Evolutionary conservation across 1,140 invertebrate species (phyloP).

Genomic region (Bemisia tabaci): DNA sequence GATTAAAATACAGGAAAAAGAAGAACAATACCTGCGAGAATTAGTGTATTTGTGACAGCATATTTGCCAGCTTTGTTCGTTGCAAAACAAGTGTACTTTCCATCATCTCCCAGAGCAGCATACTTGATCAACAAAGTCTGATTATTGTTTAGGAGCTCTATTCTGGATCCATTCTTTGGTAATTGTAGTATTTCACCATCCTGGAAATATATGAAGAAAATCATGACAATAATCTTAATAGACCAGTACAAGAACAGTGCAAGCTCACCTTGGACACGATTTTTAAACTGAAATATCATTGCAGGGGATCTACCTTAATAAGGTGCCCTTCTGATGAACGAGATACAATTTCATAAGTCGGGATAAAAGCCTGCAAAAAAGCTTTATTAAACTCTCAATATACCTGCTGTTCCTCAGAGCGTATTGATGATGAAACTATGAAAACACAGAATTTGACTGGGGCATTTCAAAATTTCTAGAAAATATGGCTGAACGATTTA

Average conservation of each 20-base stretch:
- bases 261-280: neutral
- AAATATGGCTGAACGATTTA: no score
- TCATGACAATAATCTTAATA: neutral
- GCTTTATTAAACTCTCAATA: no score
- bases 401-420: no score
- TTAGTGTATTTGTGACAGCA: conserved; percentile 15
- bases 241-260: neutral
- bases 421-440: no score
- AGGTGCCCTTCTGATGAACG: no score
- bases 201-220: conserved; percentile 11
- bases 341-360: no score
- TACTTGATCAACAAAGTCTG: conserved; percentile 31
- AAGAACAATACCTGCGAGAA: conserved; percentile 14
- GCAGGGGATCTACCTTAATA: no score
- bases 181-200: conserved; percentile 21
- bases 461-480: no score
- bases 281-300: no score
- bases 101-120: conserved; percentile 29
- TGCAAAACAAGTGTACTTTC: conserved; percentile 30
- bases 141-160: conserved; percentile 21
- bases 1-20: no score
- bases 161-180: conserved; percentile 24
- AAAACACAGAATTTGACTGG: no score
- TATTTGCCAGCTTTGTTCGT: conserved; percentile 28
- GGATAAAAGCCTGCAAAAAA: no score